A percentile compares a stretch with the other conserved stretches of the same genome.
Evolutionary conservation across 2,797 vertebrate species (phyloP).

Genomic region (Natrix natrix): DNA sequence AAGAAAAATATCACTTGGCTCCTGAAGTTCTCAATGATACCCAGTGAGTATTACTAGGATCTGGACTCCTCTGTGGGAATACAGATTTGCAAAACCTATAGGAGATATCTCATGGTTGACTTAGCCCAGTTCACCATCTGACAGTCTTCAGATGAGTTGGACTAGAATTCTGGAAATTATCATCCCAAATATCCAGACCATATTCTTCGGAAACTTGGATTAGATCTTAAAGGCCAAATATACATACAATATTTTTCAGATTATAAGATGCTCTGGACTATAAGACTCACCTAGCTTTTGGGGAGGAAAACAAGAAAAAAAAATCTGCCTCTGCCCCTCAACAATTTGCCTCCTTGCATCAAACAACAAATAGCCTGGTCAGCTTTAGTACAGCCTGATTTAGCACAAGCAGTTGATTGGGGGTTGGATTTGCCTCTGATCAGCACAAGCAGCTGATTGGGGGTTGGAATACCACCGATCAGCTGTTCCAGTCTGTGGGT

Average conservation of each 20-base stretch:
- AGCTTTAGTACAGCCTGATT: too few species aligned
- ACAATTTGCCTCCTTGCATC: too few species aligned
- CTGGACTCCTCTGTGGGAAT: not conserved
- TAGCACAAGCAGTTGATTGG: too few species aligned
- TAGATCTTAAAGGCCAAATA: not conserved
- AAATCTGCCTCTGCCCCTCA: too few species aligned
- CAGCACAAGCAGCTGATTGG: too few species aligned
- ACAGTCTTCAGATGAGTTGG: not conserved
- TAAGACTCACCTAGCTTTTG: too few species aligned
- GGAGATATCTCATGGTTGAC: not conserved
- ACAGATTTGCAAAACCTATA: conserved; percentile 38
- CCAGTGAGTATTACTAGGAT: conserved; percentile 51
- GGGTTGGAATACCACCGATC: too few species aligned
- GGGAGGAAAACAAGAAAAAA: too few species aligned
- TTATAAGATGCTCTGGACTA: too few species aligned
- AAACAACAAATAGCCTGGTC: too few species aligned
- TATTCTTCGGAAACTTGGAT: not conserved
- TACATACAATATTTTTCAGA: not conserved
- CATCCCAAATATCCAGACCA: not conserved
- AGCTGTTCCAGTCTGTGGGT: too few species aligned
- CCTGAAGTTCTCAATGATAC: conserved; percentile 50
- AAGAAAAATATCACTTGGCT: conserved; percentile 64
- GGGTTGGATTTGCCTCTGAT: too few species aligned
- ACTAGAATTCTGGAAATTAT: not conserved
- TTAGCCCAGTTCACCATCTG: not conserved